These are phyloP conservation scores for Perithous albicinctus DNA, from an alignment of 2,888 invertebrate genomes.

Conservation along the genomic window DNA sequence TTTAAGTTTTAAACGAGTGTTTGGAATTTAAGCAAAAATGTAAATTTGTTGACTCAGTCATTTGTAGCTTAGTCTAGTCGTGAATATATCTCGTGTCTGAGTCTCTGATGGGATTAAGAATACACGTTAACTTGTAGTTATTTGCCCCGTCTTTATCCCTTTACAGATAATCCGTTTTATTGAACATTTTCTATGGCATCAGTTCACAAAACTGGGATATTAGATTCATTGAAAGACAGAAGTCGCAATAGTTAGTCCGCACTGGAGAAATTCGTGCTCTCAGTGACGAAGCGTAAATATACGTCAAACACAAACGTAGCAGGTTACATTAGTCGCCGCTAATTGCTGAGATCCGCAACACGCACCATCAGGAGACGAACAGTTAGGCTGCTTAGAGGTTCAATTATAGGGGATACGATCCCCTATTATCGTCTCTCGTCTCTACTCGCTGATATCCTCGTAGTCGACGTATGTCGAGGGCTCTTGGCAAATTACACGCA, in stretches of 20 bases:
- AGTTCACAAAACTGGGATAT: not conserved
- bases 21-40: slow-evolving; percentile 1
- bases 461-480: slow-evolving; percentile 56
- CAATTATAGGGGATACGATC: slow-evolving; percentile 74
- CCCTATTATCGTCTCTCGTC: slow-evolving; percentile 62
- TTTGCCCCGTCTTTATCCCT: not conserved
- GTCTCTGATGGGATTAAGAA: not conserved
- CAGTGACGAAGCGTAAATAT: slow-evolving; percentile 13
- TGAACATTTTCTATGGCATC: not conserved
- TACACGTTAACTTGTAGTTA: not conserved
- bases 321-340: slow-evolving; percentile 36
- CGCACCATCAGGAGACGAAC: slow-evolving; percentile 70
- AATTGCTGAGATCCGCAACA: slow-evolving; percentile 65
- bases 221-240: not conserved
- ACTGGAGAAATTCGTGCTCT: not conserved
- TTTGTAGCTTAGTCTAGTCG: not conserved
- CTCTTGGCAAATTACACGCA: slow-evolving; percentile 57
- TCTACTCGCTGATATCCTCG: slow-evolving; percentile 33
- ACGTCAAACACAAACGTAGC: slow-evolving; percentile 16
- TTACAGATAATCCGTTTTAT: not conserved
- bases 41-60: not conserved
- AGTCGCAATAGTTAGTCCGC: not conserved
- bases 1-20: not conserved
- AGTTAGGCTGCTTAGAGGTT: slow-evolving; percentile 78
- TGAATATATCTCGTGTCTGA: not conserved